phyloP scores from a whole-genome alignment of 1,140 invertebrate species.

The Drosophila tropicalis region DNA sequence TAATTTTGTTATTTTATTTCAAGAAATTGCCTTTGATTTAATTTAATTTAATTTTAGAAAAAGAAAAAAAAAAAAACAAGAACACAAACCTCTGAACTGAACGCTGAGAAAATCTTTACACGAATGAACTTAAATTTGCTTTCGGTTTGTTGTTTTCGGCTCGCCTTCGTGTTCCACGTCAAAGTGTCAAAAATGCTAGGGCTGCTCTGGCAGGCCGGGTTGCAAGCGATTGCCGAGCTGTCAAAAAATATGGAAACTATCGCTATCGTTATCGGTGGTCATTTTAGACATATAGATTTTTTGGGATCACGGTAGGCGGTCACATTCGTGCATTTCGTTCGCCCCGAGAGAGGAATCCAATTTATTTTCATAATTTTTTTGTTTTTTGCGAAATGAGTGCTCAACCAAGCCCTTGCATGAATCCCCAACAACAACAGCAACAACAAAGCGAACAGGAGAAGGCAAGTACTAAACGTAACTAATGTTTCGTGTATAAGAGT shows the following conservation, averaged over 20 bases:
- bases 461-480: slow-evolving; percentile 31
- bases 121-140: slow-evolving; percentile 42
- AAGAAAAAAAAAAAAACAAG: slow-evolving; percentile 21
- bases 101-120: slow-evolving; percentile 47
- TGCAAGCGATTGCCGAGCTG: slow-evolving; percentile 31
- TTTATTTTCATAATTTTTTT: neutral
- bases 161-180: slow-evolving; percentile 54
- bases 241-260: neutral
- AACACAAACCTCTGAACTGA: slow-evolving; percentile 39
- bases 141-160: slow-evolving; percentile 38
- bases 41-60: neutral
- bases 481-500: neutral
- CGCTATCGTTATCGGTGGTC: neutral
- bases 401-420: slow-evolving; percentile 75
- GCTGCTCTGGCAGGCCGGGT: slow-evolving; percentile 28
- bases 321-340: slow-evolving; percentile 2
- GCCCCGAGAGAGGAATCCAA: neutral
- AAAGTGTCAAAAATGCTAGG: slow-evolving; percentile 55
- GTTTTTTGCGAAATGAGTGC: slow-evolving; percentile 61
- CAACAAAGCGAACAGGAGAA: slow-evolving; percentile 75
- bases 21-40: slow-evolving; percentile 15
- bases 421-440: slow-evolving; percentile 64
- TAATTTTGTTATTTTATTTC: slow-evolving; percentile 6
- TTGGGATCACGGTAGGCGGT: neutral
- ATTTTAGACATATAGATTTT: neutral